phyloP scores from a whole-genome alignment of 2,113 vertebrate species.

The Xiphophorus couchianus region DNA sequence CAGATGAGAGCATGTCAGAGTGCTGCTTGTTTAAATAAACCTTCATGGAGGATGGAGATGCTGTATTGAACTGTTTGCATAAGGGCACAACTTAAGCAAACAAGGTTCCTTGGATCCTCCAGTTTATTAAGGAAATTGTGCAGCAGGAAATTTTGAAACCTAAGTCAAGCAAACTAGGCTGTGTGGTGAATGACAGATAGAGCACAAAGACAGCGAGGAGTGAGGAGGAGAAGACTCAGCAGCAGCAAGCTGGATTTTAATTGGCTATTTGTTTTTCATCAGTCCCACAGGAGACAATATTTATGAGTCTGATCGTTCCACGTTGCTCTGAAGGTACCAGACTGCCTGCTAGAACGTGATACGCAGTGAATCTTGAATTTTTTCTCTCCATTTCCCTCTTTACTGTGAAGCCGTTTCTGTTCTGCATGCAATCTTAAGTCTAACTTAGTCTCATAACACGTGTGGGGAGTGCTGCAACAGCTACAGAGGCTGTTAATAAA shows the following conservation, averaged over 20 bases:
- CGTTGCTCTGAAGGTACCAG: constrained; percentile 61
- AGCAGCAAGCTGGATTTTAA: constrained; percentile 70
- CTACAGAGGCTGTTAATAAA: neutral
- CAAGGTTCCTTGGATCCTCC: constrained; percentile 12
- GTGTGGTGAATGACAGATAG: constrained; percentile 43
- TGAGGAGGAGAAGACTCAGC: constrained; percentile 25
- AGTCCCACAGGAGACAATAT: constrained; percentile 77
- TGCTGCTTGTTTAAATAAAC: constrained; percentile 30
- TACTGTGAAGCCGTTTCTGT: neutral
- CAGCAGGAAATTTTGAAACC: constrained; percentile 49
- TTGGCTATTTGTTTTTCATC: constrained; percentile 82
- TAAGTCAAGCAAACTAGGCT: constrained; percentile 64
- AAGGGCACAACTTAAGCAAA: constrained; percentile 43
- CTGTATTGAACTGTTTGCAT: constrained; percentile 21
- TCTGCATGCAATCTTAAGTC: neutral
- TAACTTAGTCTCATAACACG: neutral
- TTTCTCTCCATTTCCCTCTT: constrained; percentile 21
- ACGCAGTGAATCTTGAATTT: constrained; percentile 42
- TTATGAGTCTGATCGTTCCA: constrained; percentile 81
- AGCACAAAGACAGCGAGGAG: constrained; percentile 34
- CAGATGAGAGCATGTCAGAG: constrained; percentile 16
- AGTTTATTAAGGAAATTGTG: constrained; percentile 71
- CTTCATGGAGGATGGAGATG: constrained; percentile 5
- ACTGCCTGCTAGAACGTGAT: constrained; percentile 27
- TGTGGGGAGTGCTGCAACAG: neutral